Evolutionary conservation across 2,113 vertebrate species (phyloP), one percentile per base, ranked within the genome.

Genomic region (Leptosomus discolor): DNA sequence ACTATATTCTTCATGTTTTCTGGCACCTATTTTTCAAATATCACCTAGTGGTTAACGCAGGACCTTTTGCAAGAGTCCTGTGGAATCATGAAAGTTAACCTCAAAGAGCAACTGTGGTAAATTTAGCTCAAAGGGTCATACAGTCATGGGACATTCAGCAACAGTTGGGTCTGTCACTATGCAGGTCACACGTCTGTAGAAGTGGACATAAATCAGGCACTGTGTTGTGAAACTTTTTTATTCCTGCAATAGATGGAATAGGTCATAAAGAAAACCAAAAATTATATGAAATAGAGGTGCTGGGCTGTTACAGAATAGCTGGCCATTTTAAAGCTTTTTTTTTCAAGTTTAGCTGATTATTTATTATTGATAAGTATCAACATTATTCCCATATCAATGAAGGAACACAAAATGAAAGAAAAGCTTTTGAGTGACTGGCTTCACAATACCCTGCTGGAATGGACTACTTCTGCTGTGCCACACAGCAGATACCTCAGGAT

Each of bases 121-220:
- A 96, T 79, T 85, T 94, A 87, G 84, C 76, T 75, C 3, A 7
- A 87, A 87, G 60, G 76, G 61, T 92, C 64, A 60, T 36, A 64
- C 10, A 87, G 73, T 94, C 96, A 95, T n/a, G 56, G 27, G 83
- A 94, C 84, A 30, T 91, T 78, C 53, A 73, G 41, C 60, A 94
- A 89, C 65, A 89, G 73, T 37, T 92, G 43, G 13, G 61, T 69
- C 69, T 87, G 80, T 64, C 57, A 57, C 30, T 64, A 41, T 54
- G 60, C 58, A 94, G 71, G 39, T 86, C 95, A 92, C 68, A 75
- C 1, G 0, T 89, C 39, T 75, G 9, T 15, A 57, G 20, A 61
- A 64, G 32, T 34, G 30, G 18, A 60, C 39, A 54, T 60, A 96
- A 88, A 93, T 86, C 78, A 84, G 18, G 34, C 60, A 81, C 51